phyloP scores from a whole-genome alignment of 2,888 invertebrate species.

The Cephus sareptanus region DNA sequence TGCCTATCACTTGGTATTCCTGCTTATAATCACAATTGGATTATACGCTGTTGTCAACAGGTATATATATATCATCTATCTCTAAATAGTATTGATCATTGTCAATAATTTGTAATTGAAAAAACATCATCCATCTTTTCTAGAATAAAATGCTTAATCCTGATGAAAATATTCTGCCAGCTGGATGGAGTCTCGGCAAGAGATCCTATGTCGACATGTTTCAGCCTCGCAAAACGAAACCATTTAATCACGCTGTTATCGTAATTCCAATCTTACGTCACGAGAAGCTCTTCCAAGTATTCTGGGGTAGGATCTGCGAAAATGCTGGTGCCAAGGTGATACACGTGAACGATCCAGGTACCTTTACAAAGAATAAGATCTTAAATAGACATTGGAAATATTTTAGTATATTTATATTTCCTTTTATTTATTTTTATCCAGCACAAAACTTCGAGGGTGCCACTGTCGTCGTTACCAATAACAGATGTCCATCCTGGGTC shows the following conservation, averaged over 20 bases:
- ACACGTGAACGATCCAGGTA: constrained; percentile 49
- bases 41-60: constrained; percentile 72
- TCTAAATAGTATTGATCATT: background rate
- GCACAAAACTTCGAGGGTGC: constrained; percentile 23
- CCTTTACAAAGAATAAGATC: background rate
- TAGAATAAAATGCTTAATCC: constrained; percentile 61
- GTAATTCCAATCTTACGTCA: constrained; percentile 56
- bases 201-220: constrained; percentile 65
- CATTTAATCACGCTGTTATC: constrained; percentile 49
- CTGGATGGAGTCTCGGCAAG: constrained; percentile 72
- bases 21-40: constrained; percentile 76
- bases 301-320: constrained; percentile 74
- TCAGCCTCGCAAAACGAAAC: constrained; percentile 47
- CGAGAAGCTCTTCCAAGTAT: constrained; percentile 69
- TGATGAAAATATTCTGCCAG: constrained; percentile 70
- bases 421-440: background rate
- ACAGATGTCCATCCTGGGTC: constrained; percentile 72
- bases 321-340: constrained; percentile 67
- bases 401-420: background rate
- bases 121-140: constrained; percentile 15
- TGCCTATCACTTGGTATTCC: constrained; percentile 76
- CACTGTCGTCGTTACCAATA: constrained; percentile 72
- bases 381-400: background rate
- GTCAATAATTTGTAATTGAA: background rate
- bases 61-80: constrained; percentile 32